phyloP scores from a whole-genome alignment of 2,113 vertebrate species.

The Etheostoma spectabile region DNA sequence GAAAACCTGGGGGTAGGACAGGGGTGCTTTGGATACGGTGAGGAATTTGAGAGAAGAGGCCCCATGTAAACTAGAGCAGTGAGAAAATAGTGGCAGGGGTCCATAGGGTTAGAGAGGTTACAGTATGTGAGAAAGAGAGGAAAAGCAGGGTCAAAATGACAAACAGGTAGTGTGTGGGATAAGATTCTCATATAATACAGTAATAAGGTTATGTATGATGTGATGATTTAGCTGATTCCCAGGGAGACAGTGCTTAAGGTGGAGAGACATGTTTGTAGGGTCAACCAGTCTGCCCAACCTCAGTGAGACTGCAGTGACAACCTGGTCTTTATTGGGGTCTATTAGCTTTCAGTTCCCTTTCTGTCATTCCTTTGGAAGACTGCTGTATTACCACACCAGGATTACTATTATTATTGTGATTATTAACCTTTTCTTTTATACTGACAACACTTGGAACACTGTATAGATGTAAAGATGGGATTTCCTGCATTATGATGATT shows the following conservation, averaged over 20 bases:
- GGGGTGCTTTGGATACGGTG: constrained; percentile 24
- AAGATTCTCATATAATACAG: background rate
- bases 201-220: background rate
- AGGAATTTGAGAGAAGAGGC: constrained; percentile 53
- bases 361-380: constrained; percentile 67
- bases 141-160: constrained; percentile 7
- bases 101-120: background rate
- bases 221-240: constrained; percentile 32
- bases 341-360: constrained; percentile 66
- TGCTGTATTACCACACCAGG: constrained; percentile 74
- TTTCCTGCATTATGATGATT: constrained; percentile 88
- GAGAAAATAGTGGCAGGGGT: constrained; percentile 35
- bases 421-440: constrained; percentile 85
- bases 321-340: constrained; percentile 63
- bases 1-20: background rate
- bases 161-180: background rate
- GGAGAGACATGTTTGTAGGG: constrained; percentile 12
- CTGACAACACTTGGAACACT: constrained; percentile 87
- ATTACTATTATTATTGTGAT: constrained; percentile 77
- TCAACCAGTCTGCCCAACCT: constrained; percentile 43
- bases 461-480: constrained; percentile 91
- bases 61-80: constrained; percentile 7
- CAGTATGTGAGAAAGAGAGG: background rate
- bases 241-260: background rate
- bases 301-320: constrained; percentile 81